Conservation (phyloP, 2,888 invertebrate species). For the Ariolimax columbianus region DNA sequence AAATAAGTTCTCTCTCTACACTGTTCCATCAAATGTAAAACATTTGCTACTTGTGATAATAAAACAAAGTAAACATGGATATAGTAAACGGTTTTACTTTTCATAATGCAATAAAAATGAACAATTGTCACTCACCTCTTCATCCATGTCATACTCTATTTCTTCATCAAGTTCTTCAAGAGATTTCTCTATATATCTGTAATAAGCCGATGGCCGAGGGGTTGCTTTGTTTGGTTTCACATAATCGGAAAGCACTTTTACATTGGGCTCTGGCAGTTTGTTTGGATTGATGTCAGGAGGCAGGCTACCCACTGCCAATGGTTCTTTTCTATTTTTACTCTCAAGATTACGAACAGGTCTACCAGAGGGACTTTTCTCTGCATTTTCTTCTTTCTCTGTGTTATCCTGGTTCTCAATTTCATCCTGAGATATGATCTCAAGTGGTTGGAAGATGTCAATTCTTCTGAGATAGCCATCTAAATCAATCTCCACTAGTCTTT, state of each 20-base stretch:
- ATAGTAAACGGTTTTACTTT: too few species aligned
- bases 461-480: constrained; percentile 88
- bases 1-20: too few species aligned
- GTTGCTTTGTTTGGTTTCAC: constrained; percentile 88
- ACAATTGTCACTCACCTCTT: constrained; percentile 83
- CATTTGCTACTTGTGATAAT: too few species aligned
- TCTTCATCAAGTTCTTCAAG: constrained; percentile 95
- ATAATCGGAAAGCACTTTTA: constrained; percentile 86
- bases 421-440: constrained; percentile 79
- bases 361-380: constrained; percentile 68
- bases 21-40: too few species aligned
- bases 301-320: constrained; percentile 46
- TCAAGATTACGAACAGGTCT: constrained; percentile 48
- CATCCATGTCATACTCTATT: constrained; percentile 97
- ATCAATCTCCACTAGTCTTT: constrained; percentile 91
- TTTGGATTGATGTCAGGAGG: constrained; percentile 58
- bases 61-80: too few species aligned
- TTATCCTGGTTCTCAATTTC: constrained; percentile 77
- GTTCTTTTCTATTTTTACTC: constrained; percentile 66
- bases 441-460: constrained; percentile 80
- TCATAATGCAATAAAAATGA: background rate
- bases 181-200: constrained; percentile 94
- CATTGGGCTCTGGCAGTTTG: constrained; percentile 86
- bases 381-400: constrained; percentile 76
- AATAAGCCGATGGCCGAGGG: constrained; percentile 89